phyloP scores from a whole-genome alignment of 2,113 vertebrate species.

The Daphoenositta chrysoptera region DNA sequence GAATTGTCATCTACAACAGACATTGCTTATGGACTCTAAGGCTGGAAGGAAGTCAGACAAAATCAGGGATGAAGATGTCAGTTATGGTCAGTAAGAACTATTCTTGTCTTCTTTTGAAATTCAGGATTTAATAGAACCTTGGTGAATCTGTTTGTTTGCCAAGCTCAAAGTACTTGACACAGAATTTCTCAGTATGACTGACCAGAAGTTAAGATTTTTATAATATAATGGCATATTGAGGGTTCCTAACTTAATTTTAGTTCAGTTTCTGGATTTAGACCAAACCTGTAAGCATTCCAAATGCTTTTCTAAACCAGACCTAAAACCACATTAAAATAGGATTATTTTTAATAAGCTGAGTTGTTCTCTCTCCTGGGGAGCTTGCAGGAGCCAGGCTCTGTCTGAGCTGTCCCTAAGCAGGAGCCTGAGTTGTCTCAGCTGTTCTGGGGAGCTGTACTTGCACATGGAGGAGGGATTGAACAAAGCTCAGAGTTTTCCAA shows the following conservation, averaged over 20 bases:
- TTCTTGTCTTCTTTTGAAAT: neutral
- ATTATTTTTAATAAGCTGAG: neutral
- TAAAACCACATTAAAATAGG: neutral
- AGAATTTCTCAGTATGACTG: neutral
- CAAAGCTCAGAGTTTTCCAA: neutral
- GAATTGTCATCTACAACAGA: neutral
- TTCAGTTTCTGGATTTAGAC: neutral
- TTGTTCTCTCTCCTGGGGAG: accelerated
- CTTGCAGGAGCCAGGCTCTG: neutral
- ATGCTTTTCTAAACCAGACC: neutral
- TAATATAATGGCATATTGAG: too few species aligned
- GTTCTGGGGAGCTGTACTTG: neutral
- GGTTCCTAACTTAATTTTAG: neutral
- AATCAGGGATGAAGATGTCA: neutral
- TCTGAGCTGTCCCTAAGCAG: neutral
- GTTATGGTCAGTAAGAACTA: neutral
- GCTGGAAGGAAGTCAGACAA: neutral
- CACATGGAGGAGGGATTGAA: neutral
- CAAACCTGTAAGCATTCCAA: neutral
- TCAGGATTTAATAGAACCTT: neutral
- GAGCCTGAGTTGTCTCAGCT: neutral
- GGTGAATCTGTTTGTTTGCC: neutral
- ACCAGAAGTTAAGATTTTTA: neutral
- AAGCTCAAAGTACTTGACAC: neutral
- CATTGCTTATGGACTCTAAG: neutral